Percentiles rank a stretch among this genome's conserved stretches.
Conservation (phyloP, 2,113 vertebrate species). For the Gymnarchus niloticus region DNA sequence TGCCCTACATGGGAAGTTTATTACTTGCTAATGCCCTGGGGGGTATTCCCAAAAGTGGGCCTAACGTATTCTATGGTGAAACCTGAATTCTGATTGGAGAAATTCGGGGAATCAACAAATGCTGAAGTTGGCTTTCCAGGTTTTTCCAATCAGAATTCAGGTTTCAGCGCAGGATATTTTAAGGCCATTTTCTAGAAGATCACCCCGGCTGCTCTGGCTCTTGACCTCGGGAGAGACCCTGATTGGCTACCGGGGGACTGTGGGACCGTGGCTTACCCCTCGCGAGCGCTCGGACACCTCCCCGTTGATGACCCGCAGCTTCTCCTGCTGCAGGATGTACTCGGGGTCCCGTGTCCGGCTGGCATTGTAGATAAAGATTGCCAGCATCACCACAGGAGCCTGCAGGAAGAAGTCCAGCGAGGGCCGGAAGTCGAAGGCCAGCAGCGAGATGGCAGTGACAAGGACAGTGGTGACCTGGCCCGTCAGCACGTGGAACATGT, state of each 20-base stretch:
- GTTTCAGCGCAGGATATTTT: no score
- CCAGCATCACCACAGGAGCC: conserved; percentile 84
- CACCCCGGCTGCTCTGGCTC: no score
- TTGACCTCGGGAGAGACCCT: conserved; percentile 8
- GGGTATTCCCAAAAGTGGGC: no score
- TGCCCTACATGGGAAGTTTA: no score
- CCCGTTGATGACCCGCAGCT: conserved; percentile 71
- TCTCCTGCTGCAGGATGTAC: conserved; percentile 66
- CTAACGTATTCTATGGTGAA: no score
- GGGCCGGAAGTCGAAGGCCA: conserved; percentile 88
- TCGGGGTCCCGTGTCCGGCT: conserved; percentile 66
- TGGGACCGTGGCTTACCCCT: conserved; percentile 71
- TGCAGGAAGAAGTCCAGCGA: conserved; percentile 88
- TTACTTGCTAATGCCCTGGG: no score
- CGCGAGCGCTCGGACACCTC: conserved; percentile 79
- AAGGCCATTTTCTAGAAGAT: no score
- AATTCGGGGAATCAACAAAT: no score
- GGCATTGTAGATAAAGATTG: conserved; percentile 92
- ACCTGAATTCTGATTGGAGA: no score
- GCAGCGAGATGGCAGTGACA: conserved; percentile 77
- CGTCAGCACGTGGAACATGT: conserved; percentile 97
- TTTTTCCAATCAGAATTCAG: no score
- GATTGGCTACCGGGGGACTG: not conserved
- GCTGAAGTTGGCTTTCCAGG: no score
- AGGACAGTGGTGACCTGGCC: conserved; percentile 90